Conservation (phyloP, 2,113 vertebrate species). For the Nestor notabilis region DNA sequence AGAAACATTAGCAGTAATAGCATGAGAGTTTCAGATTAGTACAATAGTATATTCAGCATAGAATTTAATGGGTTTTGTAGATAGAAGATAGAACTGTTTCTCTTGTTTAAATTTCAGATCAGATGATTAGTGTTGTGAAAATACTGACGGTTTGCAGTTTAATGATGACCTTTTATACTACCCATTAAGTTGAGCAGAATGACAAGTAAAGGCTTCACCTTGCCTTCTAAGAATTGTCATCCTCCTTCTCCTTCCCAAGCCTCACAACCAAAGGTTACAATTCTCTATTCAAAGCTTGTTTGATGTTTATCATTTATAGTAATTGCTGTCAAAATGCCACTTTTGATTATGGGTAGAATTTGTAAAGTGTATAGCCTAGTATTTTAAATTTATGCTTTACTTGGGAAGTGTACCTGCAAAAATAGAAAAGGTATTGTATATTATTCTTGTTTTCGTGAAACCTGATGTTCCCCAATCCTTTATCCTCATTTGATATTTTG, state of each 20-base stretch:
- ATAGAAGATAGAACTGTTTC: background rate
- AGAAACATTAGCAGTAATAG: background rate
- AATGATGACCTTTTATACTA: background rate
- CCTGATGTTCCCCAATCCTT: background rate
- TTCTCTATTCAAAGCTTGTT: background rate
- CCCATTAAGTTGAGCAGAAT: background rate
- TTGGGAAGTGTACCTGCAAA: background rate
- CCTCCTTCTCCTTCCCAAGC: background rate
- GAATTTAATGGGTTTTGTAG: background rate
- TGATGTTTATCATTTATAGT: background rate
- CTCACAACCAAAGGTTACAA: background rate
- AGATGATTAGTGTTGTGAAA: background rate
- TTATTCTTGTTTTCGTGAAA: background rate
- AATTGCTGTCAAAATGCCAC: background rate
- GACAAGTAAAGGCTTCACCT: background rate
- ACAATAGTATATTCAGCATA: background rate
- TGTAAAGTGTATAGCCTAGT: background rate
- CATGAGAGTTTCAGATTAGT: background rate
- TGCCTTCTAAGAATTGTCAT: no score
- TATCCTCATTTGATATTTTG: background rate
- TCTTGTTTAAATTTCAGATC: background rate
- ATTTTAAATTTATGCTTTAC: background rate
- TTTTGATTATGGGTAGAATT: background rate
- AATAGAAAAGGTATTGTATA: background rate
- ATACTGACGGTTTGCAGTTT: background rate